Conservation (phyloP, 1,140 invertebrate species). For the Drosophila truncata region DNA sequence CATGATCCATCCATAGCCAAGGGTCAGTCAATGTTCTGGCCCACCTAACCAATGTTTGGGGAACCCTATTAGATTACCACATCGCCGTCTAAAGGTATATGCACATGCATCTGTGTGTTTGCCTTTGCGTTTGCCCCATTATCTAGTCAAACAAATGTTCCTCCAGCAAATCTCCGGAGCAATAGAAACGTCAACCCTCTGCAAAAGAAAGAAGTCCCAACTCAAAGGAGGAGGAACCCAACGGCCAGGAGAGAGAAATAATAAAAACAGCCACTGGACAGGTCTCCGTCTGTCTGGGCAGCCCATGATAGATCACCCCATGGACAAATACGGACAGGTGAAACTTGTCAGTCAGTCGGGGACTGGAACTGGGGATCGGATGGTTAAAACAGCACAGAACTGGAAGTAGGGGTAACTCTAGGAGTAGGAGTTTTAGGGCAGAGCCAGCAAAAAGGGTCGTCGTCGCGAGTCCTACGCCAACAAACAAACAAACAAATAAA, state of each 20-base stretch:
- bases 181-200: constrained; percentile 64
- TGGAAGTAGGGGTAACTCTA: not conserved
- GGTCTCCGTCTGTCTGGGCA: constrained; percentile 40
- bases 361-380: constrained; percentile 21
- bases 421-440: constrained; percentile 16
- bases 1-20: constrained; percentile 38
- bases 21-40: constrained; percentile 55
- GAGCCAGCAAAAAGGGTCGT: constrained; percentile 66
- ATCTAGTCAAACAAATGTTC: constrained; percentile 80
- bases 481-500: constrained; percentile 67
- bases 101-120: constrained; percentile 26
- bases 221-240: constrained; percentile 6
- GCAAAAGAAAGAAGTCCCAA: constrained; percentile 24
- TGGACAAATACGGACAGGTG: constrained; percentile 82
- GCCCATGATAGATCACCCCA: constrained; percentile 78
- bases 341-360: constrained; percentile 76
- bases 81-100: constrained; percentile 27
- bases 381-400: constrained; percentile 10
- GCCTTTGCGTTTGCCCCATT: constrained; percentile 55
- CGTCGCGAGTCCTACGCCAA: constrained; percentile 72
- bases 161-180: constrained; percentile 51
- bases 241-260: constrained; percentile 40
- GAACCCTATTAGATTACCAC: constrained; percentile 69
- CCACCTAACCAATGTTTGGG: constrained; percentile 45
- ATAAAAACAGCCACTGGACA: constrained; percentile 45